A percentile compares a stretch with the other conserved stretches of the same genome.
These are phyloP conservation scores for Rhagologus leucostigma DNA, from an alignment of 2,113 vertebrate species.

Conservation along the genomic window DNA sequence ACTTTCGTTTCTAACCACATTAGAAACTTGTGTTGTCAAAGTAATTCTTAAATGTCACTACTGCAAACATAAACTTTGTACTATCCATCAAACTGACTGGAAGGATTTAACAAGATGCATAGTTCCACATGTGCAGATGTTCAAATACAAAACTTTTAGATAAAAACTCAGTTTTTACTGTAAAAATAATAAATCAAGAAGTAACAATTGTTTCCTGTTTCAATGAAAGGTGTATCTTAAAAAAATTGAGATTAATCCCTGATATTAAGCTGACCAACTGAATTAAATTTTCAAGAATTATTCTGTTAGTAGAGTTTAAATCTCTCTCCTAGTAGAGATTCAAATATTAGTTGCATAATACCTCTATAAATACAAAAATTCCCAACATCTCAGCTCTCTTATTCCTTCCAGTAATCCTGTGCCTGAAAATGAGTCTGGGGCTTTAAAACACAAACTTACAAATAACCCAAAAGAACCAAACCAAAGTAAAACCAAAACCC, in stretches of 20 bases:
- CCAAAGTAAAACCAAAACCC: not conserved
- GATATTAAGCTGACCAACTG: not conserved
- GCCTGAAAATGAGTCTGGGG: not conserved
- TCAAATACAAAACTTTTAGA: not conserved
- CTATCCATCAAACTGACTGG: not conserved
- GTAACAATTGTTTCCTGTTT: not conserved
- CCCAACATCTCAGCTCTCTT: conserved; percentile 7
- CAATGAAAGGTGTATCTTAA: not conserved
- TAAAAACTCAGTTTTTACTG: not conserved
- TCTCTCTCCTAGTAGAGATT: not conserved
- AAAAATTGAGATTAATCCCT: not conserved
- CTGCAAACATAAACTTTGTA: not conserved
- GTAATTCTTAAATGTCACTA: not conserved
- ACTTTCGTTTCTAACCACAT: not conserved
- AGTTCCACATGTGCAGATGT: not conserved
- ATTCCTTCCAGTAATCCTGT: conserved; percentile 5
- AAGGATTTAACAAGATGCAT: not conserved
- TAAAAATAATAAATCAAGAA: not conserved
- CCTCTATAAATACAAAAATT: not conserved
- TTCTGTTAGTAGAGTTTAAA: not conserved
- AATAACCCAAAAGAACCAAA: not conserved
- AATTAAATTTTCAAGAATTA: not conserved
- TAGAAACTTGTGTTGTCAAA: not conserved
- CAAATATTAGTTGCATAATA: not conserved
- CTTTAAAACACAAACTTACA: not conserved